phyloP scores from a whole-genome alignment of 1,140 invertebrate species.

The Drosophila ohnishii region DNA sequence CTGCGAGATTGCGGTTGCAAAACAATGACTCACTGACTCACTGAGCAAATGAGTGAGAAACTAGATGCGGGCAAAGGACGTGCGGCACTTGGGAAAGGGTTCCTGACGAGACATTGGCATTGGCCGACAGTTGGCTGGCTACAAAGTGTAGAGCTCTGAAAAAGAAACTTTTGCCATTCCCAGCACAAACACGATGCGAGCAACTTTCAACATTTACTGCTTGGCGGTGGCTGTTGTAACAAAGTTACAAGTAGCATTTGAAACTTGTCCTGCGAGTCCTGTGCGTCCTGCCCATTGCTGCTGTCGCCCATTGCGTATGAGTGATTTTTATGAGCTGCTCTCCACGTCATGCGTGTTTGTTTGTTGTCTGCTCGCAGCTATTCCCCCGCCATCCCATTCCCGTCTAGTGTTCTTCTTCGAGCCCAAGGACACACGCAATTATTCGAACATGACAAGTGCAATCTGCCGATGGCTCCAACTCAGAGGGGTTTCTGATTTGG shows the following conservation, averaged over 20 bases:
- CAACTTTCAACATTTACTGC: constrained; percentile 64
- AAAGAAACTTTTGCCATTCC: constrained; percentile 57
- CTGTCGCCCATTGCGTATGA: constrained; percentile 65
- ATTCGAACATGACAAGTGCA: constrained; percentile 53
- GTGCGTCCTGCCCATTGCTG: constrained; percentile 35
- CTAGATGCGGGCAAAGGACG: neutral
- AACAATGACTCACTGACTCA: constrained; percentile 38
- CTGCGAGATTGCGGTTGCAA: constrained; percentile 35
- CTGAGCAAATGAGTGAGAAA: constrained; percentile 45
- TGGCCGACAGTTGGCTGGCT: constrained; percentile 48
- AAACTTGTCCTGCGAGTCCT: constrained; percentile 64
- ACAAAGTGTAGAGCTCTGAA: constrained; percentile 43
- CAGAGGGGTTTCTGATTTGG: neutral
- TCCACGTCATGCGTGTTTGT: constrained; percentile 42
- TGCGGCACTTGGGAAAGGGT: constrained; percentile 4
- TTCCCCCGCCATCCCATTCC: neutral
- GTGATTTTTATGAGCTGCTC: constrained; percentile 69
- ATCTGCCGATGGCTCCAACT: constrained; percentile 25
- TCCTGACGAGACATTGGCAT: constrained; percentile 48
- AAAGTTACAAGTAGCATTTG: constrained; percentile 81
- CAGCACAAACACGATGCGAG: constrained; percentile 42
- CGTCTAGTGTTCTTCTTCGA: constrained; percentile 3
- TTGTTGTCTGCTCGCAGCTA: constrained; percentile 27
- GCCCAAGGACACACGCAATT: constrained; percentile 35
- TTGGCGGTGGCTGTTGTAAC: constrained; percentile 45